These are phyloP conservation scores for Cyclura pinguis DNA, from an alignment of 2,797 vertebrate species.

Conservation along the genomic window DNA sequence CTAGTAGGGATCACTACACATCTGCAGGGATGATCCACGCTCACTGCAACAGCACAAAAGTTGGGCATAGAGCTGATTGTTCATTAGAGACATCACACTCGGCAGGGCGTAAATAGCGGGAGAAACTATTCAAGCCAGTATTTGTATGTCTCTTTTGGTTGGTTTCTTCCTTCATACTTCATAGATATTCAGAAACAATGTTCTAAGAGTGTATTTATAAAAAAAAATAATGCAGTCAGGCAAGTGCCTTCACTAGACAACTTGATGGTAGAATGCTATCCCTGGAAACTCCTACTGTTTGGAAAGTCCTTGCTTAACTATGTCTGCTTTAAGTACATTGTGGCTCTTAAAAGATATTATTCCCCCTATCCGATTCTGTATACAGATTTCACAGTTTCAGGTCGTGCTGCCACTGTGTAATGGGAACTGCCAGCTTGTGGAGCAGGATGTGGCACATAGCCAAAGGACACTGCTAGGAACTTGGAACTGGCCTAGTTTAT, in stretches of 20 bases:
- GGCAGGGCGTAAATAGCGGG: background rate
- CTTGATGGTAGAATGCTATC: background rate
- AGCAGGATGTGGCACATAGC: conserved; percentile 75
- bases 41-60: background rate
- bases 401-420: conserved; percentile 47
- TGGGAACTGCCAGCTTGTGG: conserved; percentile 57
- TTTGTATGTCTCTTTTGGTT: conserved; percentile 2
- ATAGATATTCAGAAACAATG: background rate
- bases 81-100: background rate
- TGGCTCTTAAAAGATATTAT: conserved; percentile 47
- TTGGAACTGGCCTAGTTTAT: conserved; percentile 13
- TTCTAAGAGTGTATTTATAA: background rate
- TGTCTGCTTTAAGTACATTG: conserved; percentile 36
- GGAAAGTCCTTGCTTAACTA: background rate
- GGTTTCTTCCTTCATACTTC: background rate
- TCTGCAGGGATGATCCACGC: background rate
- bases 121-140: background rate
- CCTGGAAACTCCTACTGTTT: background rate
- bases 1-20: background rate
- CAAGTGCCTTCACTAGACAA: background rate
- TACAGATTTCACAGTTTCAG: conserved; percentile 46
- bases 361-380: conserved; percentile 53
- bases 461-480: conserved; percentile 60
- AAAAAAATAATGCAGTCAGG: background rate
- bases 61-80: background rate